phyloP scores from a whole-genome alignment of 2,113 vertebrate species.

The Chionomys nivalis region DNA sequence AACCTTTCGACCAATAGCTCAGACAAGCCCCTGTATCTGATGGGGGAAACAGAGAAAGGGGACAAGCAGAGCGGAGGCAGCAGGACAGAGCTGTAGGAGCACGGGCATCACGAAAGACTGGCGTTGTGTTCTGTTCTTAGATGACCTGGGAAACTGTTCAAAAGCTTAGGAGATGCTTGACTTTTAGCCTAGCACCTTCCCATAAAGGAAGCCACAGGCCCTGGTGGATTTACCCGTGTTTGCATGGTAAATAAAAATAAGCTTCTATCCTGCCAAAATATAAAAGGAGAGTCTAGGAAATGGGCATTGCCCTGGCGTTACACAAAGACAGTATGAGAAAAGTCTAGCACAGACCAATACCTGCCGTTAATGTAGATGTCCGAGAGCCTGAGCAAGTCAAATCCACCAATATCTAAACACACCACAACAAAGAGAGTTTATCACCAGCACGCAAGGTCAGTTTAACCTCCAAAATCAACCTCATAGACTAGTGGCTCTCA shows the following conservation, averaged over 20 bases:
- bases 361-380: background rate
- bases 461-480: background rate
- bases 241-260: background rate
- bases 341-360: background rate
- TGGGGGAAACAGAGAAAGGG: background rate
- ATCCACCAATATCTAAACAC: too few relatives aligned
- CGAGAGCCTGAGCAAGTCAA: background rate
- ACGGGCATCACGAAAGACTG: rapidly evolving
- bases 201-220: background rate
- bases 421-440: background rate
- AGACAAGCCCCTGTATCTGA: background rate
- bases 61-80: too few relatives aligned
- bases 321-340: background rate
- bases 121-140: background rate
- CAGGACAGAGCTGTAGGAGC: background rate
- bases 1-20: background rate
- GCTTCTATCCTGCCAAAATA: background rate
- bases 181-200: background rate
- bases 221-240: background rate
- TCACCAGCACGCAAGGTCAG: background rate
- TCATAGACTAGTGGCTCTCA: background rate
- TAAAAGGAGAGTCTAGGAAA: background rate
- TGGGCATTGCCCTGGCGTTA: background rate
- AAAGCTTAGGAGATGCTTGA: background rate
- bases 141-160: background rate